Base-by-base conservation (phyloP, 2,113 vertebrate species). In the Bos indicus region DNA sequence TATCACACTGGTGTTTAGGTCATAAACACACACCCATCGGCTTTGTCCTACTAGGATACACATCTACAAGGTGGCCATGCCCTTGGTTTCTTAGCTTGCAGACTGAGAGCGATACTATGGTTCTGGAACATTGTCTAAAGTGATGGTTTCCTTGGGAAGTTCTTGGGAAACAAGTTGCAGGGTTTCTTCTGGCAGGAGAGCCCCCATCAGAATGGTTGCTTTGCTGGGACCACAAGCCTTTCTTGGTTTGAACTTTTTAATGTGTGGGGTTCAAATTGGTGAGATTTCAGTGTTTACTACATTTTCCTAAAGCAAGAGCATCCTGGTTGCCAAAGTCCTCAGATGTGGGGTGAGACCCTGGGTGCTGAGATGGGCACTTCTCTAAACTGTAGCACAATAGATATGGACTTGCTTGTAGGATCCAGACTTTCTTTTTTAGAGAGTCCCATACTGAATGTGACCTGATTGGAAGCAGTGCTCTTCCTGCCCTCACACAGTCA, bases 11-110 rank as follows among this genome's bases (percentile, higher is more conserved):
- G 9, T 60, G 77, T 12, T 36, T 11, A 57, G 8, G 33, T 48
- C 43, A 23, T 15, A 30, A 14, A 43, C 30, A n/a, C 3, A 40
- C n/a, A 36, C 21, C 28, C 33, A 1, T 25, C 2, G 6, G 15
- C 14, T 5, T 9, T 14, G 30, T 54, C 4, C 16, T 13, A 9
- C 1, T 1, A 33, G 33, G 83, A 19, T 16, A 28, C 77, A 36
- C 28, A 2, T 5, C 52, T n/a, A 10, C 30, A 11, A 56, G 12
- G 26, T 3, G 6, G 54, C 48, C 2, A 1, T 7, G 13, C 26
- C 25, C 30, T 48, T 30, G 48, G 48, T 15, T 77, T 30, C 81
- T 67, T 19, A 59, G 19, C 15, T 60, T 43, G 54, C 3, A 59
- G 84, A n/a, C 74, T 82, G 43, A 51, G 84, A 43, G 43, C 0